Evolutionary conservation across 2,888 invertebrate genomes (phyloP), one percentile per base, ranked within the genome.

Genomic region (Apodemia zela): DNA sequence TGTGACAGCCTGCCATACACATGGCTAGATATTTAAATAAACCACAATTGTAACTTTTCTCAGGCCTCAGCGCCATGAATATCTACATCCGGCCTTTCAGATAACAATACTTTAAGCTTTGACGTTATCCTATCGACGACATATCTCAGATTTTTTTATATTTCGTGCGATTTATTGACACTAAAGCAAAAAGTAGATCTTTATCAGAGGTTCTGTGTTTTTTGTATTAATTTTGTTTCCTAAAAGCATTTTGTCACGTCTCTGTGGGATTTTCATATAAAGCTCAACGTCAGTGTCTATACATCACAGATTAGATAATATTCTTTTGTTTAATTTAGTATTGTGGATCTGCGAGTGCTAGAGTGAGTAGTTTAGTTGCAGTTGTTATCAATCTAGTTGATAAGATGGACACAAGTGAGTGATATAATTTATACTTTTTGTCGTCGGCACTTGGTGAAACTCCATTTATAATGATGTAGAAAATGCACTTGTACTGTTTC

Each of bases 161-260:
- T 25, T 54, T 15, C 21, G 1, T 42, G 54, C 54, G 21, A 21
- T 54, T 54, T 54, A 54, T 54, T 54, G 54, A 54, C 21, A 54
- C 21, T 17, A 18, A 21, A 54, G 21, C 54, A 54, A 54, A 54
- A 54, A 54, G 21, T 13, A 15, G 54, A 54, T 54, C 15, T 15
- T 54, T 54, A 54, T 54, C 54, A 54, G 25, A 21, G 25, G 13
- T 54, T 25, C 15, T 17, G 51, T 54, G 54, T 21, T 21, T 21
- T 54, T 54, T 54, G 13, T 25, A 21, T 21, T 21, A 25, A 25
- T 54, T 54, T 54, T 54, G 54, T 54, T 21, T 25, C 54, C 13
- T 54, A 13, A 25, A 54, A 25, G 21, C 25, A 54, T 54, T 54
- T 54, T 54, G 54, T 54, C 54, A 54, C 54, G 54, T 54, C 15